Evolutionary conservation across 2,888 invertebrate species (phyloP), one percentile per base, ranked within the genome.

Genomic region (Yponomeuta malinellus): DNA sequence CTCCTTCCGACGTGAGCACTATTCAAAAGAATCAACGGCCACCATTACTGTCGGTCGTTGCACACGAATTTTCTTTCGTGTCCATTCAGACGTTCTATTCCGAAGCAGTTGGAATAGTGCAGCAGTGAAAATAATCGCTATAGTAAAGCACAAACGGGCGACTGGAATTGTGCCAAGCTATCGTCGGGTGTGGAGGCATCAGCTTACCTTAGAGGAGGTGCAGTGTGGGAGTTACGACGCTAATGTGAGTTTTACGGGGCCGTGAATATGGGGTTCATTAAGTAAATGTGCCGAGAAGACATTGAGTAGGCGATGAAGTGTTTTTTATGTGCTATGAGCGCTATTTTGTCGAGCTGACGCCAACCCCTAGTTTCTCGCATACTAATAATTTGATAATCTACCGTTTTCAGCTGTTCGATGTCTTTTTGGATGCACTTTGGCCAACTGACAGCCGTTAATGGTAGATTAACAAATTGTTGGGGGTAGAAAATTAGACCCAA

Each of bases 111-210:
- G 63, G 70, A 59, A 70, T 70, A 63, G 70, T 84, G 81, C 82
- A 81, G 78, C 79, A 81, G 84, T 83, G 83, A 83, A 86, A 87
- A 87, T 88, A 87, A 87, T 86, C 84, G 83, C 79, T 74, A 83
- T 83, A 85, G 85, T 87, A 84, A 84, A 86, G 85, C 82, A 88
- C 83, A 88, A 85, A 86, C 83, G 85, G 52, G 78, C 81, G 83
- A 83, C 87, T 90, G 90, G 90, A 88, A 80, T 76, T 72, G 73
- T 84, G 90, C 90, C 90, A 90, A 85, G 81, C 79, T 78, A 76
- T 77, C 76, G 76, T 74, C 74, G 75, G 78, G 76, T 48, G 43
- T 69, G 33, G 33, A 33, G 59, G 69, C 48, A 10, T 52, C 37
- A 43, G 52, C n/a, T 31, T 48, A 43, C 33, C 37, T n/a, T 59